Evolutionary conservation across 2,113 vertebrate species (phyloP).

Genomic region (Paedocypris sp.): DNA sequence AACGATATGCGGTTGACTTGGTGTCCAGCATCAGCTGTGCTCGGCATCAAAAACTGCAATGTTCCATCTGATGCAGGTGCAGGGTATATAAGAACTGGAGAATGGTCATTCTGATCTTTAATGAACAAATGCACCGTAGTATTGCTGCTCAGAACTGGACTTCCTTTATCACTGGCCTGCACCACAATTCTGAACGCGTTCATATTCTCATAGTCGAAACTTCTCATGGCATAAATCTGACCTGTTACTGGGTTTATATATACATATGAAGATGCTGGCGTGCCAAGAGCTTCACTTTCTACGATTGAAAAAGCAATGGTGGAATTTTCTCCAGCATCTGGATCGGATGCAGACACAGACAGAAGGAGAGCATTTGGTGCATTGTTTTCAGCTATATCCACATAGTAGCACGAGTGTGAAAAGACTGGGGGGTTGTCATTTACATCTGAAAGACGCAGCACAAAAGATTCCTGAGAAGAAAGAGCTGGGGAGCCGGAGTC

Average conservation of each 20-base stretch:
- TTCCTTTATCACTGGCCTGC: constrained; percentile 58
- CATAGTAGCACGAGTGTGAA: constrained; percentile 56
- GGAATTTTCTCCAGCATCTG: constrained; percentile 58
- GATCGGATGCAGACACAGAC: constrained; percentile 59
- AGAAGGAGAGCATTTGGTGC: constrained; percentile 55
- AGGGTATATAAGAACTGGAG: constrained; percentile 55
- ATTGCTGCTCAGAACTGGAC: constrained; percentile 52
- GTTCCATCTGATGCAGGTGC: constrained; percentile 43
- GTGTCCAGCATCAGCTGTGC: constrained; percentile 49
- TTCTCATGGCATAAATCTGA: constrained; percentile 49
- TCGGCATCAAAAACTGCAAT: constrained; percentile 50
- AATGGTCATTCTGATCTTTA: constrained; percentile 65
- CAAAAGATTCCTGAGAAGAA: constrained; percentile 53
- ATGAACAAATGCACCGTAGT: constrained; percentile 58
- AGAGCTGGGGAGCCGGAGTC: constrained; percentile 64
- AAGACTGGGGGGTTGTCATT: constrained; percentile 67
- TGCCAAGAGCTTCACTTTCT: constrained; percentile 39
- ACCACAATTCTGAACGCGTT: constrained; percentile 59
- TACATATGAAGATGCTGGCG: constrained; percentile 57
- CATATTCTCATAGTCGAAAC: constrained; percentile 63
- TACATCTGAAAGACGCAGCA: constrained; percentile 58
- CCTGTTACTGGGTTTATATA: constrained; percentile 61
- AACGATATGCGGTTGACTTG: constrained; percentile 61
- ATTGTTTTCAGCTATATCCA: constrained; percentile 64
- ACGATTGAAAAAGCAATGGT: constrained; percentile 61